Evolutionary conservation across 2,113 vertebrate genomes (phyloP).

Genomic region (Chaetodon trifascialis): DNA sequence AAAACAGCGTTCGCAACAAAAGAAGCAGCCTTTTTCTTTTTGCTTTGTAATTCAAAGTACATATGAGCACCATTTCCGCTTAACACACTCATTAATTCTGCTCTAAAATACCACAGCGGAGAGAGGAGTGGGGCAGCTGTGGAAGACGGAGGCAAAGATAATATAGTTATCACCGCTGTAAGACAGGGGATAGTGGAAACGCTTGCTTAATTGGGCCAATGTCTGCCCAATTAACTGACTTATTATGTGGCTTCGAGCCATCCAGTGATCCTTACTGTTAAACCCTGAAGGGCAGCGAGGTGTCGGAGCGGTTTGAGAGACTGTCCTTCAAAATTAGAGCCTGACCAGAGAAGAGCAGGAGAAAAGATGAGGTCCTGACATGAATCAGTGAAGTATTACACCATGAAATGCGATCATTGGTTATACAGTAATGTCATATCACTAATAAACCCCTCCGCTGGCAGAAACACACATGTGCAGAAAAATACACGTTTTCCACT

Average conservation of each 20-base stretch:
- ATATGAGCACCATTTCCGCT: not conserved
- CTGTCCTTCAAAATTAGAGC: not conserved
- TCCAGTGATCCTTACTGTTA: conserved; percentile 11
- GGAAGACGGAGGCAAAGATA: conserved; percentile 22
- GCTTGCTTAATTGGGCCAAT: conserved; percentile 35
- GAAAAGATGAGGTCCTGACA: not conserved
- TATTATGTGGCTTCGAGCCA: conserved; percentile 38
- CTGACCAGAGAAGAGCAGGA: not conserved
- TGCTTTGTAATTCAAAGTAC: conserved; percentile 21
- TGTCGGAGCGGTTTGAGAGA: conserved; percentile 16
- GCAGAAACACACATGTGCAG: not conserved
- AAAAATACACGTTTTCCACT: not conserved
- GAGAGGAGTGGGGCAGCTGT: not conserved
- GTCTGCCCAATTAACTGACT: conserved; percentile 55
- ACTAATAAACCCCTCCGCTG: not conserved
- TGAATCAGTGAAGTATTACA: not conserved
- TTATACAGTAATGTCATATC: not conserved
- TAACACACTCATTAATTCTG: conserved; percentile 37
- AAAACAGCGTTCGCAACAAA: not conserved
- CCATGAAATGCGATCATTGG: not conserved
- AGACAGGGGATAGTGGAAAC: conserved; percentile 17
- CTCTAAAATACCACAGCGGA: conserved; percentile 5
- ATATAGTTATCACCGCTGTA: conserved; percentile 29
- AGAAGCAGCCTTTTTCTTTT: not conserved
- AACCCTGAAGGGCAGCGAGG: conserved; percentile 26